Conservation (phyloP, 2,113 vertebrate species). For the Stegastes partitus region DNA sequence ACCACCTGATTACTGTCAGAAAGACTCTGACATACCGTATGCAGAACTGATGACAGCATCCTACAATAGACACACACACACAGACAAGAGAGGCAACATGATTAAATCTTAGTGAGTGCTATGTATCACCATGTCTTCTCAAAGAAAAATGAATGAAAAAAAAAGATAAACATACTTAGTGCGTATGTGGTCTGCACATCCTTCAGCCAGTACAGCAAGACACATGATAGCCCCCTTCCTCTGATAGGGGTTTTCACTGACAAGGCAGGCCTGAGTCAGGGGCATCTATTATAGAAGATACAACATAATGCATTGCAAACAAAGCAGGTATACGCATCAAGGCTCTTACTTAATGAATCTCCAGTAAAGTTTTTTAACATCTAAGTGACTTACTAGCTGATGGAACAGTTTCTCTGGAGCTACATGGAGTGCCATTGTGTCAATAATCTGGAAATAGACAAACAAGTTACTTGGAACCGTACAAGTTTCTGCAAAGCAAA, state of each 20-base stretch:
- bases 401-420: slow-evolving; percentile 91
- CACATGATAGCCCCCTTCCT: slow-evolving; percentile 91
- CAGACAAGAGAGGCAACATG: neutral
- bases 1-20: slow-evolving; percentile 88
- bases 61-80: slow-evolving; percentile 66
- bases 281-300: slow-evolving; percentile 82
- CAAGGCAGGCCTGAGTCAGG: slow-evolving; percentile 84
- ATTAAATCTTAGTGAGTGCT: neutral
- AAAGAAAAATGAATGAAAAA: neutral
- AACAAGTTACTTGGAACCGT: neutral
- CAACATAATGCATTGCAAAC: neutral
- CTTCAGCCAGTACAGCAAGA: slow-evolving; percentile 92
- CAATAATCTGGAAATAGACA: slow-evolving; percentile 85
- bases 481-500: neutral
- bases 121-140: neutral
- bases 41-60: slow-evolving; percentile 87
- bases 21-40: slow-evolving; percentile 88
- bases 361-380: neutral
- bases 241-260: slow-evolving; percentile 86
- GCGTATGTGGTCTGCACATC: slow-evolving; percentile 92
- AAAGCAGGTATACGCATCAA: neutral
- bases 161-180: slow-evolving; percentile 81
- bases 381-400: slow-evolving; percentile 85
- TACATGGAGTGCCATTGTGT: slow-evolving; percentile 91
- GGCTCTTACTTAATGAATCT: neutral